Conservation (phyloP, 2,797 vertebrate species). For the Pteronotus mesoamericanus region DNA sequence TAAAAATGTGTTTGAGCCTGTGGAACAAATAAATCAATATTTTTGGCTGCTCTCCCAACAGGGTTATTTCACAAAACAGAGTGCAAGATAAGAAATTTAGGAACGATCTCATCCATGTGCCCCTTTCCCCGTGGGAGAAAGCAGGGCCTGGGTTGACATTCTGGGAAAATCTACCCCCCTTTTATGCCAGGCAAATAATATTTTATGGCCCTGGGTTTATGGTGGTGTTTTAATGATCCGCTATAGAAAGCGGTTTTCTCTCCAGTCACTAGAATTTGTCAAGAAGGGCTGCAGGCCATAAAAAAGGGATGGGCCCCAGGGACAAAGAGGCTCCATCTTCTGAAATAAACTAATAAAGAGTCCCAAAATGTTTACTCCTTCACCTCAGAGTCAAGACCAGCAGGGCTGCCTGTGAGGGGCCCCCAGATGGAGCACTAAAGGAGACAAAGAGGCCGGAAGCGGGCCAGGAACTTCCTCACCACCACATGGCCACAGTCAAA, state of each 20-base stretch:
- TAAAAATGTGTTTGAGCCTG: conserved; percentile 45
- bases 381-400: conserved; percentile 75
- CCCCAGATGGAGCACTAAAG: conserved; percentile 45
- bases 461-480: conserved; percentile 5
- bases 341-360: conserved; percentile 94
- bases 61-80: conserved; percentile 57
- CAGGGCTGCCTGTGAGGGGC: not conserved
- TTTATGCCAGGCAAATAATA: conserved; percentile 85
- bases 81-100: conserved; percentile 71
- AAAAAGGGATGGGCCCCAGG: conserved; percentile 85
- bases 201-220: conserved; percentile 85
- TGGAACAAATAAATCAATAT: conserved; percentile 68
- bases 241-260: conserved; percentile 83
- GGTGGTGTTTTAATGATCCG: conserved; percentile 84
- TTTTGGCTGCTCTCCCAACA: conserved; percentile 67
- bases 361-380: conserved; percentile 87
- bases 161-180: conserved; percentile 78
- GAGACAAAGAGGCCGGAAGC: conserved; percentile 59
- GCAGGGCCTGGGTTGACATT: conserved; percentile 64
- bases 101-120: conserved; percentile 68
- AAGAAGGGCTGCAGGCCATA: conserved; percentile 86
- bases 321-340: conserved; percentile 93
- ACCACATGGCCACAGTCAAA: conserved; percentile 67
- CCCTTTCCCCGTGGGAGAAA: conserved; percentile 52
- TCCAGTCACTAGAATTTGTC: conserved; percentile 84